Percentiles rank a stretch among this genome's conserved stretches.
phyloP scores from a whole-genome alignment of 2,113 vertebrate species.

The Poecile atricapillus region DNA sequence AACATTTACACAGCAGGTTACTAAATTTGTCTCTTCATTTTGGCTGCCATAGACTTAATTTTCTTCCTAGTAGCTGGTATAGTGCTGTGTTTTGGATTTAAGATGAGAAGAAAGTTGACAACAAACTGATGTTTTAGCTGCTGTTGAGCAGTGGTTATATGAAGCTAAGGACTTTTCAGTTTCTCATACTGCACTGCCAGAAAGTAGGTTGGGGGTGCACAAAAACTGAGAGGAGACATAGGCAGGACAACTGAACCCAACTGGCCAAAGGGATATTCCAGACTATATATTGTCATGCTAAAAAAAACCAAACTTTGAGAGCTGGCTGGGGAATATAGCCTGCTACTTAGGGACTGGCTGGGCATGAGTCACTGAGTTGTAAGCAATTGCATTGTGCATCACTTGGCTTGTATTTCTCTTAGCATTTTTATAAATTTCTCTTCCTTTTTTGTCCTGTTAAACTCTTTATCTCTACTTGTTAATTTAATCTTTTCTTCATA shows the following conservation, averaged over 20 bases:
- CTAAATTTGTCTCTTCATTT: not conserved
- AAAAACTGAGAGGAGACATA: not conserved
- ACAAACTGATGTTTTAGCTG: not conserved
- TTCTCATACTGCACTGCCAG: not conserved
- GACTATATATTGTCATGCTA: not conserved
- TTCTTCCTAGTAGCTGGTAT: not conserved
- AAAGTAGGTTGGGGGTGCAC: not conserved
- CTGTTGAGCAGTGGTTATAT: not conserved
- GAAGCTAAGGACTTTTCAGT: not conserved
- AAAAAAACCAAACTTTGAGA: not conserved
- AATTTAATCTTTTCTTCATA: not conserved
- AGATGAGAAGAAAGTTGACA: not conserved
- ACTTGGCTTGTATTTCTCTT: not conserved
- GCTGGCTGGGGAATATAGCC: not conserved
- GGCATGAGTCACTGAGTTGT: no score
- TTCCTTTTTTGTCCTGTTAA: not conserved
- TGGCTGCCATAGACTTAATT: not conserved
- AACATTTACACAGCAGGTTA: not conserved
- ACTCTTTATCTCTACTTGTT: fast-evolving
- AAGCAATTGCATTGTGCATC: fast-evolving
- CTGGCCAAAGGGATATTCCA: not conserved
- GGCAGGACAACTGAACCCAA: not conserved
- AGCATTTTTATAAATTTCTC: not conserved
- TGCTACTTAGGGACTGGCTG: not conserved
- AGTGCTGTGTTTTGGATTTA: not conserved